Conservation (phyloP, 2,888 invertebrate genomes). For the Cacoxenus indagator region DNA sequence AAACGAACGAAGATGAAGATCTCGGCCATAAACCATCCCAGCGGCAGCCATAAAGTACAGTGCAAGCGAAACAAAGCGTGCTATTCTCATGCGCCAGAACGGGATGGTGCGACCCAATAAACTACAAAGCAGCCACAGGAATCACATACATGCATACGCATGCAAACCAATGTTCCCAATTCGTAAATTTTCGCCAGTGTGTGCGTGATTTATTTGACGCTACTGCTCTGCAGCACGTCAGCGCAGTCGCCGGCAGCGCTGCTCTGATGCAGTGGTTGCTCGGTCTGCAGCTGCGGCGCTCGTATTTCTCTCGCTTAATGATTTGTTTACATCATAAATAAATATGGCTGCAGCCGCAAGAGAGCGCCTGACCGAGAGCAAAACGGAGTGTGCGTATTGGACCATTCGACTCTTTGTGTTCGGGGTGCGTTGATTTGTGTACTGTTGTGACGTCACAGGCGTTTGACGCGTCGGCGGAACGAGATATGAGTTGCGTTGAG, state of each 20-base stretch:
- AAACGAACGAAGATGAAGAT: conserved; percentile 46
- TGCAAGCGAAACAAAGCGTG: conserved; percentile 48
- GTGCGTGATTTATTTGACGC: conserved; percentile 50
- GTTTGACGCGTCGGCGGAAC: not conserved
- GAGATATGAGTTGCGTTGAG: not conserved
- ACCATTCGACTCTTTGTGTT: conserved; percentile 24
- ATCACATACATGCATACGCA: conserved; percentile 22
- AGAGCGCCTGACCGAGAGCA: conserved; percentile 32
- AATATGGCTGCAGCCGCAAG: conserved; percentile 58
- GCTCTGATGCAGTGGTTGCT: conserved; percentile 34
- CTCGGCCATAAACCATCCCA: conserved; percentile 70
- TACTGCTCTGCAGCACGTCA: conserved; percentile 29
- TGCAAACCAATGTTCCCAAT: conserved; percentile 20
- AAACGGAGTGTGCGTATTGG: conserved; percentile 51
- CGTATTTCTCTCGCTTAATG: conserved; percentile 66
- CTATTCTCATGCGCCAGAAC: conserved; percentile 17
- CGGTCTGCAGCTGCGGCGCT: conserved; percentile 55
- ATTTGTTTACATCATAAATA: conserved; percentile 70
- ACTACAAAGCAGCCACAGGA: conserved; percentile 34
- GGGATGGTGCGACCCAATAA: conserved; percentile 40
- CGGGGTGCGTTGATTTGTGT: conserved; percentile 23
- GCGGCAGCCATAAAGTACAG: conserved; percentile 70
- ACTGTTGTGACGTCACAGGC: conserved; percentile 12
- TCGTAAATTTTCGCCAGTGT: conserved; percentile 46
- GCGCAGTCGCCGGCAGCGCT: conserved; percentile 7